These are phyloP conservation scores for Bathynomus jamesi DNA, from an alignment of 1,140 invertebrate genomes.

Conservation along the genomic window DNA sequence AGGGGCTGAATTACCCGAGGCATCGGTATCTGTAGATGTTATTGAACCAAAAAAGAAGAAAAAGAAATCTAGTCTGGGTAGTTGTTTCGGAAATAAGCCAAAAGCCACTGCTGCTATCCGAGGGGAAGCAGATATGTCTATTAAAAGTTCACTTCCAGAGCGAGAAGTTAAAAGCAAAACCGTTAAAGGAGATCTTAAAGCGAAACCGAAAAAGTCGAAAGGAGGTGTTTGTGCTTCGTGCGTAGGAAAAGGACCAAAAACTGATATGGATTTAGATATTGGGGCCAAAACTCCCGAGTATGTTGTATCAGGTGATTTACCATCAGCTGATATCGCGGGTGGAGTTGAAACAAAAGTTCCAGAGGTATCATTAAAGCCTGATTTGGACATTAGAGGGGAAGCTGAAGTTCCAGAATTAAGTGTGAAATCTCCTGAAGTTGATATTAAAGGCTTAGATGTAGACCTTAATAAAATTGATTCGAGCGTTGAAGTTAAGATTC, in stretches of 20 bases:
- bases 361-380: neutral
- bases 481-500: no score
- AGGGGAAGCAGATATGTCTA: no score
- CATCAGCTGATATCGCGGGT: neutral
- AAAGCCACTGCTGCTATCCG: neutral
- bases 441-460: no score
- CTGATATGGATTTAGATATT: neutral
- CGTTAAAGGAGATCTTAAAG: neutral
- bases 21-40: no score
- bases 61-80: neutral
- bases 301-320: neutral
- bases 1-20: neutral
- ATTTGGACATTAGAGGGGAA: neutral
- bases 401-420: neutral
- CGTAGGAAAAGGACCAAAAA: no score
- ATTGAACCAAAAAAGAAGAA: neutral
- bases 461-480: no score
- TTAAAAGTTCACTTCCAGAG: no score
- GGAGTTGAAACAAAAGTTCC: conserved; percentile 4
- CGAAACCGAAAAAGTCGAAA: neutral
- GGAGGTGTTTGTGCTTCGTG: no score
- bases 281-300: conserved; percentile 4
- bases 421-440: neutral
- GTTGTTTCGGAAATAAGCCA: neutral
- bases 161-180: no score